phyloP scores from a whole-genome alignment of 2,888 invertebrate genomes.

The Acanthosoma haemorrhoidale region DNA sequence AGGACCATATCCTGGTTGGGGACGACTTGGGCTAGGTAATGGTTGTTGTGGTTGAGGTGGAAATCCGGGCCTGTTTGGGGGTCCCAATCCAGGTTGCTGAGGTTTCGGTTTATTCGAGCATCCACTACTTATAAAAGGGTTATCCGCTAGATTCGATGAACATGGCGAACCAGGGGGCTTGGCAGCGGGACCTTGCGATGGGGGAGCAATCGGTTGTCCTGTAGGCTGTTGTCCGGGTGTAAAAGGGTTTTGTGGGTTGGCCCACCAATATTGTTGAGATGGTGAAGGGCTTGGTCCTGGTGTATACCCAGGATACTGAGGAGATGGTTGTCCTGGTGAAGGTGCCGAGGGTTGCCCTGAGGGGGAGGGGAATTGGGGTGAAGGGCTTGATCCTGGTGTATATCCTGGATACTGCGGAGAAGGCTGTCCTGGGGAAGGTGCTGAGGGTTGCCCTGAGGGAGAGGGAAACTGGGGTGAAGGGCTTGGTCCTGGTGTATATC shows the following conservation, averaged over 20 bases:
- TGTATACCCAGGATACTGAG: neutral
- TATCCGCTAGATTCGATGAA: constrained; percentile 10
- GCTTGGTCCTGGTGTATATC: neutral
- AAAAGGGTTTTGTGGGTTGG: neutral
- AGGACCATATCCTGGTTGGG: neutral
- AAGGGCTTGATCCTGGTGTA: neutral
- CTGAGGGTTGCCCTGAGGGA: neutral
- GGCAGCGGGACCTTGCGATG: constrained; percentile 6
- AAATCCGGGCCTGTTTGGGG: constrained; percentile 24
- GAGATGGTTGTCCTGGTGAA: neutral
- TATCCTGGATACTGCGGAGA: neutral
- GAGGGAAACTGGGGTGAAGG: neutral
- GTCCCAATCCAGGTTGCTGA: neutral
- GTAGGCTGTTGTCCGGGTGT: neutral
- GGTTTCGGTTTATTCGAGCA: constrained; percentile 18
- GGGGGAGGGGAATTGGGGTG: neutral
- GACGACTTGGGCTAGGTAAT: constrained; percentile 17
- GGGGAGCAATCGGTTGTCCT: neutral
- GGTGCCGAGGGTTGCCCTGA: neutral
- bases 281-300: neutral
- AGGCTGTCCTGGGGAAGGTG: neutral
- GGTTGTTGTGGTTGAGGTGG: constrained; percentile 24
- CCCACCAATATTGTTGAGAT: constrained; percentile 24
- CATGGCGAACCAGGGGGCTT: neutral
- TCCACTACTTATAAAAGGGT: constrained; percentile 20